phyloP scores from a whole-genome alignment of 2,888 invertebrate species.

The Phalera bucephala region DNA sequence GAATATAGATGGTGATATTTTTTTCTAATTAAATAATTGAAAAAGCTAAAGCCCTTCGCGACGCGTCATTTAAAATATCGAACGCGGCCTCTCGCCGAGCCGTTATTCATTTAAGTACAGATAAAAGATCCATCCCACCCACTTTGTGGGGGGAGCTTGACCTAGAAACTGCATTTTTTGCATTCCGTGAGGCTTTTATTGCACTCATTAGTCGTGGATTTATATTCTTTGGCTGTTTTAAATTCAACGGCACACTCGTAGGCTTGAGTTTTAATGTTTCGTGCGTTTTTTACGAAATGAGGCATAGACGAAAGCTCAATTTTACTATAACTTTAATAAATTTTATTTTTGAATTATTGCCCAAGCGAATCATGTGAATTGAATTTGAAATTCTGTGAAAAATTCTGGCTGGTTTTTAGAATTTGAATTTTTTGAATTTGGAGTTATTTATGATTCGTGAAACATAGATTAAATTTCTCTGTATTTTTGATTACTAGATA shows the following conservation, averaged over 20 bases:
- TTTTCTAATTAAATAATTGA: constrained; percentile 19
- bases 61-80: constrained; percentile 42
- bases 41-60: constrained; percentile 17
- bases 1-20: too few relatives aligned
- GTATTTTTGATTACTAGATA: too few relatives aligned
- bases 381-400: too few relatives aligned
- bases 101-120: constrained; percentile 47
- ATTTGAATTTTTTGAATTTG: too few relatives aligned
- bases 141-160: constrained; percentile 31
- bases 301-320: too few relatives aligned
- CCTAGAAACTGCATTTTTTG: constrained; percentile 60
- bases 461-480: too few relatives aligned
- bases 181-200: constrained; percentile 51
- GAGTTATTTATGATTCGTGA: too few relatives aligned
- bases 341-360: too few relatives aligned
- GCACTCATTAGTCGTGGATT: constrained; percentile 50
- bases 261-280: constrained; percentile 18
- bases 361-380: too few relatives aligned
- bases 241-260: constrained; percentile 34
- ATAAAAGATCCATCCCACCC: constrained; percentile 41
- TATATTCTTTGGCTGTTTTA: constrained; percentile 37
- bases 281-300: too few relatives aligned
- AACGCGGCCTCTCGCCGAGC: constrained; percentile 29
- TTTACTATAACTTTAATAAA: too few relatives aligned
- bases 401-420: too few relatives aligned